These are phyloP conservation scores for Helarctos malayanus DNA, from an alignment of 2,797 vertebrate genomes.

Conservation along the genomic window DNA sequence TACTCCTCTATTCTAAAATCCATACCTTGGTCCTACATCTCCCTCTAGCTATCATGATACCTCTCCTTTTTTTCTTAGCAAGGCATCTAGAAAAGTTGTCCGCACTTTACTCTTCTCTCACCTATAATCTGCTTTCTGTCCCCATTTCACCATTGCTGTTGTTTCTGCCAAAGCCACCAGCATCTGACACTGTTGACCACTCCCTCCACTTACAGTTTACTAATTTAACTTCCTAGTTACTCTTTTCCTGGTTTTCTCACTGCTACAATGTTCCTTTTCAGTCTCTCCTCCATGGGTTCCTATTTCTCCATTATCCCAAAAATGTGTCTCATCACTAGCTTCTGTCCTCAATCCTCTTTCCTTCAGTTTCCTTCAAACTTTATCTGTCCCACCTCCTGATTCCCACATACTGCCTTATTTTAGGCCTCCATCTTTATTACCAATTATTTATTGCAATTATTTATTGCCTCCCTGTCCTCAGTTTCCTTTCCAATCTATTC, in stretches of 20 bases:
- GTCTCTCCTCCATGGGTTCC: neutral
- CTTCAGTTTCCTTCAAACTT: neutral
- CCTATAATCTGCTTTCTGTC: neutral
- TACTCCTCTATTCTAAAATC: neutral
- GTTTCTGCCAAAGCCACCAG: neutral
- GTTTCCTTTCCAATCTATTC: neutral
- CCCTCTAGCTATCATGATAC: neutral
- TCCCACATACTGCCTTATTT: neutral
- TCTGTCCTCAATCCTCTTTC: neutral
- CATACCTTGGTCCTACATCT: neutral
- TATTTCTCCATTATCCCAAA: neutral
- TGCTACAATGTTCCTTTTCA: neutral
- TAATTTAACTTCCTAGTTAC: neutral
- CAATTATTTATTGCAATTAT: neutral
- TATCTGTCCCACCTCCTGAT: neutral
- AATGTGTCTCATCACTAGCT: neutral
- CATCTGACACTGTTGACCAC: neutral
- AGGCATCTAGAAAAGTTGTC: neutral
- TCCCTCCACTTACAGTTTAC: neutral
- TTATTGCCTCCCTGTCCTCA: neutral
- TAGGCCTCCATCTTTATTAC: no score
- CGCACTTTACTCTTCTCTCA: neutral
- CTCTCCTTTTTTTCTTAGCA: neutral
- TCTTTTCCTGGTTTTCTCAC: neutral
- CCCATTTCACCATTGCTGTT: neutral